Percentiles rank a stretch among this genome's conserved stretches.
phyloP scores from a whole-genome alignment of 2,888 invertebrate genomes.

The Endotricha flammealis region DNA sequence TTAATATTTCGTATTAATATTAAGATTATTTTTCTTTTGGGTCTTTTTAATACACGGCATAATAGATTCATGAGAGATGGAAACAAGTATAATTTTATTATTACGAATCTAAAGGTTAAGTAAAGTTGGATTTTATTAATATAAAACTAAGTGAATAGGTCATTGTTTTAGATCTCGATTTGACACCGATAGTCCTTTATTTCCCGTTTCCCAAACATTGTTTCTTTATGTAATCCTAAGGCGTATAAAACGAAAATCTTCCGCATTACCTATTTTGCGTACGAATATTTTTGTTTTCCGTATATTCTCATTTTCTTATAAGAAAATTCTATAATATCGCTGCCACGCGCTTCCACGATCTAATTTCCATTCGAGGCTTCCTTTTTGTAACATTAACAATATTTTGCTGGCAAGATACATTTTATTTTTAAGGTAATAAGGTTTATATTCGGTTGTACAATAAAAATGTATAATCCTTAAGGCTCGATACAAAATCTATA shows the following conservation, averaged over 20 bases:
- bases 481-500: slow-evolving; percentile 45
- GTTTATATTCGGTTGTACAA: slow-evolving; percentile 17
- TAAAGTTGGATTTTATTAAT: too few relatives aligned
- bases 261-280: not conserved
- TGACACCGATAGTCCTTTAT: too few relatives aligned
- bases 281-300: not conserved
- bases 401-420: slow-evolving; percentile 13
- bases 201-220: too few relatives aligned
- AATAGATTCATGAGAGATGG: too few relatives aligned
- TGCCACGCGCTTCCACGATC: slow-evolving; percentile 43
- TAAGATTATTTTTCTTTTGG: too few relatives aligned
- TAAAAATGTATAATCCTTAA: slow-evolving; percentile 27
- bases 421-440: slow-evolving; percentile 19
- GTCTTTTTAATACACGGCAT: too few relatives aligned
- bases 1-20: too few relatives aligned
- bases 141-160: too few relatives aligned
- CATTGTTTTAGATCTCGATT: too few relatives aligned
- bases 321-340: slow-evolving; percentile 57
- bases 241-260: slow-evolving; percentile 3
- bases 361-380: slow-evolving; percentile 59
- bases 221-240: too few relatives aligned
- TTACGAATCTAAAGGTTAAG: too few relatives aligned
- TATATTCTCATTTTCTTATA: slow-evolving; percentile 24
- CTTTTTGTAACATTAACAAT: slow-evolving; percentile 39
- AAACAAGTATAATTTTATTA: too few relatives aligned